Conservation (phyloP, 2,888 invertebrate species). For the Smittia sp. region DNA sequence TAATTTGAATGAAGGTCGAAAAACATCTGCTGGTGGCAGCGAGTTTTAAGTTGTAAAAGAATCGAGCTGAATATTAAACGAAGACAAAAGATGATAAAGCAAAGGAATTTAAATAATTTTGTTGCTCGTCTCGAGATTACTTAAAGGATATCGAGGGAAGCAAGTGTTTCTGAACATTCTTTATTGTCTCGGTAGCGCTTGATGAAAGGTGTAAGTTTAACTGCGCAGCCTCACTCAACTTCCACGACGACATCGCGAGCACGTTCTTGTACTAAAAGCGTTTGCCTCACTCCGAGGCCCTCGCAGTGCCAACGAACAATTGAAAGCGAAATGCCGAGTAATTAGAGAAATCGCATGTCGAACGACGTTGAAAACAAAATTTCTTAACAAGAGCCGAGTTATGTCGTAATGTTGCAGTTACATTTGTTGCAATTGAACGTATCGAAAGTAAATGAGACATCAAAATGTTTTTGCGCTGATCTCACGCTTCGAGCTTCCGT, state of each 20-base stretch:
- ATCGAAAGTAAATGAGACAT: conserved; percentile 7
- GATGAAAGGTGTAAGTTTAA: conserved; percentile 15
- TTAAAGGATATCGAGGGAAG: conserved; percentile 14
- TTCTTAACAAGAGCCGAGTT: neutral
- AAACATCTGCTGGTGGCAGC: conserved; percentile 35
- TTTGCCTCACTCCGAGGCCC: neutral
- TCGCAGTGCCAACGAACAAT: neutral
- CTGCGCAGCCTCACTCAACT: too few species aligned
- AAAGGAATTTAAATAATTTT: conserved; percentile 29
- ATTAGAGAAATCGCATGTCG: neutral
- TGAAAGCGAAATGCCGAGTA: neutral
- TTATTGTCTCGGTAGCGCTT: neutral
- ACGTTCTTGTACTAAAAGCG: neutral
- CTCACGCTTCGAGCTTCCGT: neutral
- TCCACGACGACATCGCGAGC: neutral
- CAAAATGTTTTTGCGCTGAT: neutral
- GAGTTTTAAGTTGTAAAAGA: conserved; percentile 7
- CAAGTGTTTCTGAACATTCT: conserved; percentile 7
- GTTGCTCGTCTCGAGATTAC: neutral
- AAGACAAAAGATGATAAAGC: conserved; percentile 29
- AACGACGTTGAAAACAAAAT: neutral
- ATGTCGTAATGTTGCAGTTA: neutral
- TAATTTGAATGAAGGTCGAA: neutral
- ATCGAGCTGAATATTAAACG: conserved; percentile 32
- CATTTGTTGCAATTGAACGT: neutral